A percentile compares a stretch with the other conserved stretches of the same genome.
These are phyloP conservation scores for Protomyctophum bolini DNA, from an alignment of 2,113 vertebrate species.

Conservation along the genomic window DNA sequence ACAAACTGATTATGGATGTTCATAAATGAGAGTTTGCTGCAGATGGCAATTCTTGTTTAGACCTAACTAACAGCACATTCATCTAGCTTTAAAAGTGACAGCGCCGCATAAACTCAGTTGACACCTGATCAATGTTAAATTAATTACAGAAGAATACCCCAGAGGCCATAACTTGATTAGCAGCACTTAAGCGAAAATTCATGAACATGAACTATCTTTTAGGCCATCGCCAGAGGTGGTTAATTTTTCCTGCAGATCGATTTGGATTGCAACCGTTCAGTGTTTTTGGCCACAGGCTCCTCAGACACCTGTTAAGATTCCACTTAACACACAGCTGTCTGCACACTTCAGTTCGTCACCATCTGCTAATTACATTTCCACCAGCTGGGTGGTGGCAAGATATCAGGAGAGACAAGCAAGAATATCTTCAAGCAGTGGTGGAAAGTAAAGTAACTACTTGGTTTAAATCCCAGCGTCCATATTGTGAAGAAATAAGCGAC, in stretches of 20 bases:
- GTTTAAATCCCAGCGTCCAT: no score
- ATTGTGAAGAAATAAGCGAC: no score
- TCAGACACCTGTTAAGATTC: slow-evolving; percentile 49
- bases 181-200: slow-evolving; percentile 46
- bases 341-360: slow-evolving; percentile 51
- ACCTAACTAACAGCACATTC: slow-evolving; percentile 31
- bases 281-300: slow-evolving; percentile 39
- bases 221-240: slow-evolving; percentile 15
- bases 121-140: slow-evolving; percentile 59
- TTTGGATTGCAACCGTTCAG: slow-evolving; percentile 42
- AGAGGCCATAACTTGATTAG: slow-evolving; percentile 49
- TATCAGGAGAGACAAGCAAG: slow-evolving; percentile 18
- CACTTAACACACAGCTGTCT: slow-evolving; percentile 28
- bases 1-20: no score
- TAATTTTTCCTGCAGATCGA: slow-evolving; percentile 51
- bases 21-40: no score
- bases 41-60: slow-evolving; percentile 4
- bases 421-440: slow-evolving; percentile 14
- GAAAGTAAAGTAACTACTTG: no score
- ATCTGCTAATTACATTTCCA: slow-evolving; percentile 51
- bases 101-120: slow-evolving; percentile 23
- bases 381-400: slow-evolving; percentile 15
- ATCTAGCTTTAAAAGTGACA: slow-evolving; percentile 32
- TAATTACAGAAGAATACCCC: slow-evolving; percentile 45
- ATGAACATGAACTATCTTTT: slow-evolving; percentile 50